Evolutionary conservation across 2,888 invertebrate species (phyloP).

Genomic region (Folsomia candida): DNA sequence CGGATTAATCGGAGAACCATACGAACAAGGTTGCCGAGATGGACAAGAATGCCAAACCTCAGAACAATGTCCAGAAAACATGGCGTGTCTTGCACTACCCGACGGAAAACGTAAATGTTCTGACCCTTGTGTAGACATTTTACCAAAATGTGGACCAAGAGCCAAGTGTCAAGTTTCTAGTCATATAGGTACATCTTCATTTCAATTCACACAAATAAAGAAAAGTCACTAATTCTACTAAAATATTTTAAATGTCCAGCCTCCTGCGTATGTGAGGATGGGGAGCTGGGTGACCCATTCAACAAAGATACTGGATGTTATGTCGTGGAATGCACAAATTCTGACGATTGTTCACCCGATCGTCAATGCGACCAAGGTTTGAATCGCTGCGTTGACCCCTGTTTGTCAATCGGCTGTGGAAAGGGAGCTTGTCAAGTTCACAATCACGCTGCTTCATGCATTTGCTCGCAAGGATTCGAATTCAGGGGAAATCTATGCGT

Average conservation of each 20-base stretch:
- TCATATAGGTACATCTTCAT: not conserved
- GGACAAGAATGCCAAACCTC: conserved; percentile 74
- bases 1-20: conserved; percentile 57
- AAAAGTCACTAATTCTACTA: too few relatives aligned
- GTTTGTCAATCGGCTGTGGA: conserved; percentile 73
- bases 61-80: conserved; percentile 70
- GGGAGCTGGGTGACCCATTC: conserved; percentile 76
- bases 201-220: conserved; percentile 59
- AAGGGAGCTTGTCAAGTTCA: conserved; percentile 74
- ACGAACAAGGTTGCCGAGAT: conserved; percentile 67
- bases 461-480: conserved; percentile 72
- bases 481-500: conserved; percentile 66
- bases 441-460: conserved; percentile 70
- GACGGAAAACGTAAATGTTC: conserved; percentile 64
- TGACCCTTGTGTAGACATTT: conserved; percentile 70
- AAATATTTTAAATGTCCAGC: not conserved
- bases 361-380: conserved; percentile 27
- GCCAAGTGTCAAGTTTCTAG: conserved; percentile 63
- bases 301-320: conserved; percentile 77
- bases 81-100: conserved; percentile 62
- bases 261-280: conserved; percentile 67
- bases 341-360: conserved; percentile 57
- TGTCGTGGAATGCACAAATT: conserved; percentile 79
- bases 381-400: conserved; percentile 62
- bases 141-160: conserved; percentile 70